Base-by-base conservation (phyloP, 2,113 vertebrate species). In the Myanophis thanlyinensis region DNA sequence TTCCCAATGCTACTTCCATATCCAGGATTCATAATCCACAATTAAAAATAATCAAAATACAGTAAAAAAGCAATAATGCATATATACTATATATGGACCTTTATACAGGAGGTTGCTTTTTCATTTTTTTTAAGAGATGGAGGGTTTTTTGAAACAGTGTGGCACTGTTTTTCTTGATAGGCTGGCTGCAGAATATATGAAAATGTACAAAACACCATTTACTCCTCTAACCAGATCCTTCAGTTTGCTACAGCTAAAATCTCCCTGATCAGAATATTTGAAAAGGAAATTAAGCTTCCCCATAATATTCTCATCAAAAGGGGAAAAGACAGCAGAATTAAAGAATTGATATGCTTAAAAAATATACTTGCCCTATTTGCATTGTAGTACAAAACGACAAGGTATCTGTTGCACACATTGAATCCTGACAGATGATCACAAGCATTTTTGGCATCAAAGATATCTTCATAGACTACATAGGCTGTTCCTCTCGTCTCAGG, bases 391-490 rank as follows among this genome's bases (percentile, higher is more conserved):
- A 99, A 97, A 27, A 99, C 99, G 0, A 99, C 99, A 0, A 99
- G 98, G 97, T 99, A 99, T 97, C 99, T 98, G 98, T 99, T 99
- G 97, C 99, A 99, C 51, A 99, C 99, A 0, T 99, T 99, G 98
- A 99, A 99, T 73, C 99, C 99, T 0, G 99, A 99, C n/a, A 99
- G 97, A 94, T 99, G 99, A 96, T 99, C 99, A 49, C 99, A 99
- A 15, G 99, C 99, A 0, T 99, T 99, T 96, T 99, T 99, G 96
- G 99, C 99, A 93, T 99, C 99, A 54, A 99, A 99, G 95, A 99
- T 99, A 96, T 99, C 99, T 98, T 99, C 99, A 27, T 99, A 99
- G 11, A 99, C 99, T 18, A 99, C 99, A 0, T 99, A 99, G 7
- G 99, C 99, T 3, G 99, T 99, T 96, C 99, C 99, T 97, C 99